A percentile compares a stretch with the other conserved stretches of the same genome.
Evolutionary conservation across 2,797 vertebrate genomes (phyloP).

Genomic region (Bufotes viridis): DNA sequence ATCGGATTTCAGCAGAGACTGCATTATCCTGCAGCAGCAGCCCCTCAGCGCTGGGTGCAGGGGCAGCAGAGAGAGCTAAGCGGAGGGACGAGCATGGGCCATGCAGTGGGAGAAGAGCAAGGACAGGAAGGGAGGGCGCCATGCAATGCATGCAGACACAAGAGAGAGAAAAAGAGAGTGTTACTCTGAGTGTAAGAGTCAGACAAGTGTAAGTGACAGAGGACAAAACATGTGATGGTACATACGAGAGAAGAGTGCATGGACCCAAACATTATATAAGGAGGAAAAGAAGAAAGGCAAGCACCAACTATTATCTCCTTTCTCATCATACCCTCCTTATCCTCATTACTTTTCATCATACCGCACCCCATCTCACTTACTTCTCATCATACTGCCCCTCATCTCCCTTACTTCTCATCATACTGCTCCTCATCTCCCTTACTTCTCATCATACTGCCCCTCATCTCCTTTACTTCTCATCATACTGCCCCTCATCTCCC

Average conservation of each 20-base stretch:
- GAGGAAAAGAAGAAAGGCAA: no score
- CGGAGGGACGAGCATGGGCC: constrained; percentile 21
- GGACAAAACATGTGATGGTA: no score
- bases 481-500: no score
- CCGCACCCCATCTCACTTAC: no score
- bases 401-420: no score
- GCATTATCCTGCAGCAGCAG: constrained; percentile 92
- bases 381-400: no score
- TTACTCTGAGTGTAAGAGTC: constrained; percentile 6
- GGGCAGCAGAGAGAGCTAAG: constrained; percentile 61
- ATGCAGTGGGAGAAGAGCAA: constrained; percentile 62
- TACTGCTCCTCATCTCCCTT: no score
- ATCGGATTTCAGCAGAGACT: constrained; percentile 86
- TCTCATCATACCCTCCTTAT: background rate
- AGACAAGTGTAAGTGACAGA: background rate
- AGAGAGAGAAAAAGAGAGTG: constrained; percentile 25
- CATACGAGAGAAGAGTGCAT: no score
- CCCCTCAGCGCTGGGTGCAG: constrained; percentile 82
- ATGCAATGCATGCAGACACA: constrained; percentile 40
- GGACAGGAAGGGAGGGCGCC: constrained; percentile 22
- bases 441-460: no score
- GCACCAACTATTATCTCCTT: background rate
- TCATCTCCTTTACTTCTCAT: no score
- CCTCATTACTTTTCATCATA: no score
- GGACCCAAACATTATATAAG: no score